A percentile compares a stretch with the other conserved stretches of the same genome.
Conservation (phyloP, 2,113 vertebrate genomes). For the Talpa occidentalis region DNA sequence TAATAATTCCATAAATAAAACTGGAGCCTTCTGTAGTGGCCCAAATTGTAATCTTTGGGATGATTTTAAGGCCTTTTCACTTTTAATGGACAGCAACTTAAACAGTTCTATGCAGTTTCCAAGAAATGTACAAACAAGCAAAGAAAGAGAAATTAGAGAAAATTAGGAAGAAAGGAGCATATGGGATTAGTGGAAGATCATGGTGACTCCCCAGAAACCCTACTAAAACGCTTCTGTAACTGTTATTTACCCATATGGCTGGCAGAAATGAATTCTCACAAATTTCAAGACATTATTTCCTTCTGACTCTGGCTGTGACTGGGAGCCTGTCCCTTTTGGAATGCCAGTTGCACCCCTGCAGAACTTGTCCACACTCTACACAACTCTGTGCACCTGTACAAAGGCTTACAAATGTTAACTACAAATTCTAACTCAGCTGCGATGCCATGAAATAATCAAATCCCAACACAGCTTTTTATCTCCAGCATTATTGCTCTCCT, state of each 20-base stretch:
- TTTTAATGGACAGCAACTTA: background rate
- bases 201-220: background rate
- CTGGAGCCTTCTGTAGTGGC: background rate
- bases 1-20: conserved; percentile 32
- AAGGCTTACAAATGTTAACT: background rate
- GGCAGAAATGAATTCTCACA: background rate
- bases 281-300: background rate
- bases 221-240: background rate
- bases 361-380: background rate
- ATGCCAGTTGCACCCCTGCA: background rate
- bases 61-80: background rate
- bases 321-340: background rate
- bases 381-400: background rate
- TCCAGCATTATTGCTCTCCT: background rate
- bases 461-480: background rate
- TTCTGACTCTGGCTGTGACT: background rate
- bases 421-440: background rate
- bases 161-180: background rate
- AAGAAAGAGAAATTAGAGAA: conserved; percentile 18
- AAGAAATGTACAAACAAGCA: background rate
- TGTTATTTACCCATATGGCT: background rate
- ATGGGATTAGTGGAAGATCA: background rate
- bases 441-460: background rate
- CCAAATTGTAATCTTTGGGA: background rate
- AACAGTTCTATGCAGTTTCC: background rate